A percentile compares a stretch with the other conserved stretches of the same genome.
Evolutionary conservation across 2,797 vertebrate genomes (phyloP).

Genomic region (Bovichtus variegatus): DNA sequence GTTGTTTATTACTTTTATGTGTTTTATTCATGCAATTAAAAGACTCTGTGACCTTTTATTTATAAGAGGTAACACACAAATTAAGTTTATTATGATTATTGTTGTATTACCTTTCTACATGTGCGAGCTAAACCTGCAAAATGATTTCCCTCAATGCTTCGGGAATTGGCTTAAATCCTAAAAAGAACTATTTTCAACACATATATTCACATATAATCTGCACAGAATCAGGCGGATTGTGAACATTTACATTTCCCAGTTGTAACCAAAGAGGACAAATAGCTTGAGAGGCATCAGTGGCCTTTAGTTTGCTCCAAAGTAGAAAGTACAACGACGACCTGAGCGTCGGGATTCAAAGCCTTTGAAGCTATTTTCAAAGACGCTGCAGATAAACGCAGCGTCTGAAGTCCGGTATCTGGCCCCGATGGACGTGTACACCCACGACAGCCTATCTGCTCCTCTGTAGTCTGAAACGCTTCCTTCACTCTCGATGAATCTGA

Average conservation of each 20-base stretch:
- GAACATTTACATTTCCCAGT: slow-evolving; percentile 1
- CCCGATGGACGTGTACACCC: slow-evolving; percentile 43
- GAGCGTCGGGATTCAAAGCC: slow-evolving; percentile 35
- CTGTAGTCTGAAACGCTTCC: slow-evolving; percentile 59
- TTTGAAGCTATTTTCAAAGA: slow-evolving; percentile 74
- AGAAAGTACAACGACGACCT: slow-evolving; percentile 10
- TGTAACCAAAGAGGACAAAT: slow-evolving; percentile 9
- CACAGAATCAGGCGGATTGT: background rate
- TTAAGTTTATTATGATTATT: background rate
- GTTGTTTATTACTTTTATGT: background rate
- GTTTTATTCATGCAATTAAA: background rate
- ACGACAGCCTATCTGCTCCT: slow-evolving; percentile 49
- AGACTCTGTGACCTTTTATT: background rate
- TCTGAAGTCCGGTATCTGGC: slow-evolving; percentile 62
- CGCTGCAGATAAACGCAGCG: slow-evolving; percentile 50
- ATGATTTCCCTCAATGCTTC: too few species aligned
- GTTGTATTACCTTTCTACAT: background rate
- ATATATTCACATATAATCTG: background rate
- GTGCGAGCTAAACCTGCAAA: too few species aligned
- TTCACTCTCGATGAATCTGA: slow-evolving; percentile 28
- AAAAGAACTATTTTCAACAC: background rate
- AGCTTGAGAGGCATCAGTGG: slow-evolving; percentile 18
- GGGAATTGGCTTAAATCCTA: background rate
- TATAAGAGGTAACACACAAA: background rate
- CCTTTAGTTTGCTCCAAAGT: slow-evolving; percentile 19